These are phyloP conservation scores for Ips nitidus DNA, from an alignment of 1,140 invertebrate species.

Conservation along the genomic window DNA sequence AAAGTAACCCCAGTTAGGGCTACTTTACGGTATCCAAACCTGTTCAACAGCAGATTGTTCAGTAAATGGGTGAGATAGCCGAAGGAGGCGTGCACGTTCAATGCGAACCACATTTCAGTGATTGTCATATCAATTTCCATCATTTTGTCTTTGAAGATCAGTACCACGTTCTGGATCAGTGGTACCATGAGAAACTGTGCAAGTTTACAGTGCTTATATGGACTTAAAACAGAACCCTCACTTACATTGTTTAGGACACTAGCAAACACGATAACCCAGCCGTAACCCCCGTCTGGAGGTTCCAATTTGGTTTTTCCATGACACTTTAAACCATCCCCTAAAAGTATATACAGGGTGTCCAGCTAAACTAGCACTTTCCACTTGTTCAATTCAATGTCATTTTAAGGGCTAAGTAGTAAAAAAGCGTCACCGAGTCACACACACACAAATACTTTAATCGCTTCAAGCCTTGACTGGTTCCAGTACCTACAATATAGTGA, in stretches of 20 bases:
- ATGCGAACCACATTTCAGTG: conserved; percentile 64
- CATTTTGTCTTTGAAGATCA: conserved; percentile 66
- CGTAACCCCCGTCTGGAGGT: conserved; percentile 67
- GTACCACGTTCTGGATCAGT: conserved; percentile 65
- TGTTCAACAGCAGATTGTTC: conserved; percentile 66
- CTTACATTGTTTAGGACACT: conserved; percentile 63
- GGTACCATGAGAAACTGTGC: conserved; percentile 62
- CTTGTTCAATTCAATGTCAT: too few species aligned
- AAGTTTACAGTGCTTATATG: too few species aligned
- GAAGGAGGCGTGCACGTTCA: conserved; percentile 66
- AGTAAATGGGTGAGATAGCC: conserved; percentile 62
- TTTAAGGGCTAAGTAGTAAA: too few species aligned
- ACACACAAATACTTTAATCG: too few species aligned
- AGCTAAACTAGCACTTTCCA: too few species aligned
- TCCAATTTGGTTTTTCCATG: conserved; percentile 47
- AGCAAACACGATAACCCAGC: conserved; percentile 66
- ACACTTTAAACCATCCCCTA: too few species aligned
- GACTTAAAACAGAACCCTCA: conserved; percentile 19
- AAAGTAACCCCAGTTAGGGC: conserved; percentile 59
- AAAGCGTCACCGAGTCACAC: too few species aligned
- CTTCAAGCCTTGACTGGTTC: too few species aligned
- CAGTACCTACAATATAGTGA: too few species aligned
- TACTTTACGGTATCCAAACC: conserved; percentile 65
- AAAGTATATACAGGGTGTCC: too few species aligned
- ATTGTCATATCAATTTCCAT: conserved; percentile 58